Evolutionary conservation across 1,140 invertebrate species (phyloP).

Genomic region (Zaprionus vittiger): DNA sequence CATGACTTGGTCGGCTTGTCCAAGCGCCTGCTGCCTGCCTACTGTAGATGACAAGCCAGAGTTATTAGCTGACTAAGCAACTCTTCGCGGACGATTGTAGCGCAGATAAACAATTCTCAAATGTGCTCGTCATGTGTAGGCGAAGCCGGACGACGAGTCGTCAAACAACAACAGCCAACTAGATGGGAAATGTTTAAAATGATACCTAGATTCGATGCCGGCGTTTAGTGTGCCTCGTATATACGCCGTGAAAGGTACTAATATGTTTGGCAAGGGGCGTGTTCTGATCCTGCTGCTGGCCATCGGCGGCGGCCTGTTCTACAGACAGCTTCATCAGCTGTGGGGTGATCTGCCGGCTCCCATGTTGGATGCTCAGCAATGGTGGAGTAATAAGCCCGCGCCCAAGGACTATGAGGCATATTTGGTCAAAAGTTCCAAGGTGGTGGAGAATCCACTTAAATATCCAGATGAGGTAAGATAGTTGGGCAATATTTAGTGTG

Average conservation of each 20-base stretch:
- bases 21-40: not conserved
- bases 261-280: conserved; percentile 44
- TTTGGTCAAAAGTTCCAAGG: conserved; percentile 65
- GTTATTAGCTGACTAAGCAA: not conserved
- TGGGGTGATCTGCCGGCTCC: conserved; percentile 56
- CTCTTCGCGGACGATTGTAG: not conserved
- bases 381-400: conserved; percentile 74
- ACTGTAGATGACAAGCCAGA: not conserved
- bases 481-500: not conserved
- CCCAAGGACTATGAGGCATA: conserved; percentile 72
- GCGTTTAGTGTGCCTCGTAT: not conserved
- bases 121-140: conserved; percentile 28
- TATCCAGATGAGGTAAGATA: conserved; percentile 64
- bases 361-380: conserved; percentile 60
- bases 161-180: not conserved
- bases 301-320: conserved; percentile 60
- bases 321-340: conserved; percentile 51
- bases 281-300: conserved; percentile 66
- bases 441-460: conserved; percentile 56
- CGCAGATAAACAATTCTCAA: conserved; percentile 10
- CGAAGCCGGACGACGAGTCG: not conserved
- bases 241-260: not conserved
- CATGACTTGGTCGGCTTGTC: not conserved
- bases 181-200: not conserved
- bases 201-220: not conserved